Base-by-base conservation (phyloP, 1,140 invertebrate species). In the Drosophila obscura region DNA sequence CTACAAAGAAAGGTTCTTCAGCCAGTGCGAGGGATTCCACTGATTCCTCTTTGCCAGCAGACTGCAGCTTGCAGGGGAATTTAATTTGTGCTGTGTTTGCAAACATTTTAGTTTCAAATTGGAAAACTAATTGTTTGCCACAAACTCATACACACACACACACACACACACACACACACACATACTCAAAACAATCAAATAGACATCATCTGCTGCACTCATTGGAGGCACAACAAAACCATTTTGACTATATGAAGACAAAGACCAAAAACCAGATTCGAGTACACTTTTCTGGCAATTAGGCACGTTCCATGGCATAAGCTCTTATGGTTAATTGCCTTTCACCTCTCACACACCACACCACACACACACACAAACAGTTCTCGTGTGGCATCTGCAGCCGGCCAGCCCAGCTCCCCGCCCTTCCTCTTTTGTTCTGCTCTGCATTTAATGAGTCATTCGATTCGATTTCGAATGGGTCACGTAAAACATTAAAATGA, bases 401-500 rank as follows among this genome's bases (percentile, higher is more conserved):
- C 9, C 28, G 15, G 22, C 22, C 22, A 24, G 2, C 22, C 22
- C 22, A 4, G 4, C 39, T 19, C 11, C 28, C 0, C 1, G 1
- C 19, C 8, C 16, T 4, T 15, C 19, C 45, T 69, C 52, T 50
- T 69, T 58, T 39, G 44, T 16, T 26, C 26, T 69, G 49, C 50
- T 63, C 73, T 69, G 79, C 59, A 77, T 78, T 82, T 82, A 82
- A 82, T 82, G 79, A 80, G 69, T 73, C 79, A 59, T 69, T 62
- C 58, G 61, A 80, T 80, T 80, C 77, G 71, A 69, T 80, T 74
- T 66, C 73, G 71, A 66, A 66, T 69, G 79, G 79, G 79, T 82
- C 79, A 82, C 79, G 79, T 82, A 82, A 74, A 82, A 82, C 79
- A 82, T 82, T 82, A 82, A 82, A 82, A 82, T 82, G 61, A 82